Percentiles rank a stretch among this genome's conserved stretches.
phyloP scores from a whole-genome alignment of 2,888 invertebrate species.

The Drosophila algonquin region DNA sequence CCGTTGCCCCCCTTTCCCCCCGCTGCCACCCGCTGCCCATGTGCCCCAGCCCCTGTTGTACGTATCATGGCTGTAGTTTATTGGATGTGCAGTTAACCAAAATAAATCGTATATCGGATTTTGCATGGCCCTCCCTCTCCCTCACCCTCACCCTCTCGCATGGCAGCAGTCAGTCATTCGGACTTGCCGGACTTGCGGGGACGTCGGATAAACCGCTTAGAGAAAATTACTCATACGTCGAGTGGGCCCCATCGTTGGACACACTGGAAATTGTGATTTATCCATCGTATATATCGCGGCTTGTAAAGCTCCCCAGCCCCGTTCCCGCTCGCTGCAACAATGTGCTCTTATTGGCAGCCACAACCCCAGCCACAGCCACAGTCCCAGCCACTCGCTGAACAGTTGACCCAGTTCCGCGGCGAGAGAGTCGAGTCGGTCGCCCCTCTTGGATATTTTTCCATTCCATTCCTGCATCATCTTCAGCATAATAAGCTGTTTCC shows the following conservation, averaged over 20 bases:
- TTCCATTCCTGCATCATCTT: constrained; percentile 49
- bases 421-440: neutral
- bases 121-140: constrained; percentile 23
- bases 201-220: constrained; percentile 72
- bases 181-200: constrained; percentile 1
- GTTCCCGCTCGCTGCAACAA: neutral
- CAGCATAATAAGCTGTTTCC: constrained; percentile 52
- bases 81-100: constrained; percentile 78
- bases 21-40: neutral
- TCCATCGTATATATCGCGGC: neutral
- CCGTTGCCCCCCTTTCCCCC: neutral
- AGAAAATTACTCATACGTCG: constrained; percentile 74
- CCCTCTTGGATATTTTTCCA: constrained; percentile 1
- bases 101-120: constrained; percentile 77
- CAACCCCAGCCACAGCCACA: neutral
- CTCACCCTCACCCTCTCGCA: neutral
- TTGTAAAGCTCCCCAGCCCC: constrained; percentile 9
- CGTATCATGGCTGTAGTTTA: constrained; percentile 49
- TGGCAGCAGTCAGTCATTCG: constrained; percentile 11
- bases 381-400: constrained; percentile 21
- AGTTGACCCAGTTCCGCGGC: constrained; percentile 49
- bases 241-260: constrained; percentile 36
- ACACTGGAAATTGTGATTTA: constrained; percentile 48
- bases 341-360: constrained; percentile 36
- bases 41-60: neutral